Conservation (phyloP, 2,797 vertebrate species). For the Danio tinwini region DNA sequence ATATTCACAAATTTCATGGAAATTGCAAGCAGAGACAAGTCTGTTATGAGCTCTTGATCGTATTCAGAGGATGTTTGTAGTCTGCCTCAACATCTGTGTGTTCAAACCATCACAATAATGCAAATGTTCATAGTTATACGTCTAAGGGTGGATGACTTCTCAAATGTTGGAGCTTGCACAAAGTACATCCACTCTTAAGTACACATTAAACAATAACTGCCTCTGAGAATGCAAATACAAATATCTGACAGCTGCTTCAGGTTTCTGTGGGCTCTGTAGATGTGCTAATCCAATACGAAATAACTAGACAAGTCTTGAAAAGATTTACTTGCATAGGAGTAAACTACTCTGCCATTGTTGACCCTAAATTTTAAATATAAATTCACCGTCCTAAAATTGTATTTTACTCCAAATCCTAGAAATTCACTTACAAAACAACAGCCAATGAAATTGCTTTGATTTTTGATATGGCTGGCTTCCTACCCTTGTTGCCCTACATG, state of each 20-base stretch:
- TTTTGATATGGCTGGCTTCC: constrained; percentile 24
- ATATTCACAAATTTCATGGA: no score
- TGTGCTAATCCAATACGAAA: background rate
- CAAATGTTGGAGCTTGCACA: background rate
- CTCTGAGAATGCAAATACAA: background rate
- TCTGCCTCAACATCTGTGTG: no score
- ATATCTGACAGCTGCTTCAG: background rate
- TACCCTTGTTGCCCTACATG: constrained; percentile 7
- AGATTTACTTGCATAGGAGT: background rate
- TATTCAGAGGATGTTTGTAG: no score
- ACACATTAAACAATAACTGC: background rate
- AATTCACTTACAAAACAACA: background rate
- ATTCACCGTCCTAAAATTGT: background rate
- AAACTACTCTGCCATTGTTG: background rate
- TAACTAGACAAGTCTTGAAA: background rate
- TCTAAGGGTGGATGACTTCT: background rate
- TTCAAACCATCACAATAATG: no score
- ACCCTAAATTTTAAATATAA: background rate
- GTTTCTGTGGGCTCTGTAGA: background rate
- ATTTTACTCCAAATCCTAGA: background rate
- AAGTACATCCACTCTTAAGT: background rate
- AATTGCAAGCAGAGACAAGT: no score
- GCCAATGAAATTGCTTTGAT: constrained; percentile 1
- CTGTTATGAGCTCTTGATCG: no score
- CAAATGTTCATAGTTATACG: no score